A percentile compares a stretch with the other conserved stretches of the same genome.
Conservation (phyloP, 2,113 vertebrate species). For the Corythornis vintsioides region DNA sequence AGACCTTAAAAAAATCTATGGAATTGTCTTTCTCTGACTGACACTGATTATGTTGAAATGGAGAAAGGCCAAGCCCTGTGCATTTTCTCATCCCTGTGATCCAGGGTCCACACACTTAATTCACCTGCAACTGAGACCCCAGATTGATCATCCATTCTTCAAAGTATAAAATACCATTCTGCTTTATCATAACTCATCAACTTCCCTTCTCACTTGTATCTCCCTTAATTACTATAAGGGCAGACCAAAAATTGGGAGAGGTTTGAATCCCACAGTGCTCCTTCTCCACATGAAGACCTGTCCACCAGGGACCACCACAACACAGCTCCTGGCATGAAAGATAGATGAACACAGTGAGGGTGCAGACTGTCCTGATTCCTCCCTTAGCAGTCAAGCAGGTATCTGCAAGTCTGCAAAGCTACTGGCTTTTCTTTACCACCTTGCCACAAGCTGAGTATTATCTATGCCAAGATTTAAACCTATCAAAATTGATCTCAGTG, state of each 20-base stretch:
- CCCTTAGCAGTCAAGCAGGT: not conserved
- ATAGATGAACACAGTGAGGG: not conserved
- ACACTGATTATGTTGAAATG: not conserved
- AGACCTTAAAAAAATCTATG: not conserved
- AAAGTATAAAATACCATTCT: not conserved
- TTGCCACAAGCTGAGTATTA: not conserved
- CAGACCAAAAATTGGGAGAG: not conserved
- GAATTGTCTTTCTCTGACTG: not conserved
- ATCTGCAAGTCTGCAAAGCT: not conserved
- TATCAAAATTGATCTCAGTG: not conserved
- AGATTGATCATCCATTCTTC: not conserved
- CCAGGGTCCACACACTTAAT: not conserved
- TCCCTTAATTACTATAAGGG: not conserved
- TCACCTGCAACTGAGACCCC: not conserved
- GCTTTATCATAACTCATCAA: not conserved
- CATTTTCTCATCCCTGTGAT: not conserved
- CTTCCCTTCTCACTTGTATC: not conserved
- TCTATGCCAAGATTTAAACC: not conserved
- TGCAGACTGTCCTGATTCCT: not conserved
- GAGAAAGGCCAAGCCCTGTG: not conserved
- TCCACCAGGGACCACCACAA: not conserved
- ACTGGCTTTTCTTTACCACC: not conserved
- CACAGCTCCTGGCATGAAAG: not conserved
- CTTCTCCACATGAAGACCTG: not conserved
- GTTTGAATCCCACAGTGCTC: not conserved